These are phyloP conservation scores for Orthosia incerta DNA, from an alignment of 2,888 invertebrate genomes.

Conservation along the genomic window DNA sequence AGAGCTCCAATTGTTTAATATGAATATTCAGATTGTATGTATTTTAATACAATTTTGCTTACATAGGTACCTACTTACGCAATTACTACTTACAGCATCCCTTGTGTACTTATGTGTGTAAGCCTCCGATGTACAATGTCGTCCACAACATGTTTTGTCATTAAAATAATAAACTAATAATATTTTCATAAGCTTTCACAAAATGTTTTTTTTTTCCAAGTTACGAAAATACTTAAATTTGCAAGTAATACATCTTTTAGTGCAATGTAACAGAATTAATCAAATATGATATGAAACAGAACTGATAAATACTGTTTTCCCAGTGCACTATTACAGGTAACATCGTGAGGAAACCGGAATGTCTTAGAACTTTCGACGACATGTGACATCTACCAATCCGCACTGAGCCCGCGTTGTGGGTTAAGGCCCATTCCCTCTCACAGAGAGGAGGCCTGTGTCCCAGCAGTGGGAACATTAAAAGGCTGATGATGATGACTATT, in stretches of 20 bases:
- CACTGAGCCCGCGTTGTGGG: too few species aligned
- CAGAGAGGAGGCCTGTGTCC: too few species aligned
- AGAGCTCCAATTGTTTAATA: conserved; percentile 55
- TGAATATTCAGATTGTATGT: conserved; percentile 21
- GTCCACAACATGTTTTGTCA: background rate
- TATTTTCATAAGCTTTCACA: background rate
- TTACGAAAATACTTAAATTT: background rate
- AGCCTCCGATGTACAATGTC: background rate
- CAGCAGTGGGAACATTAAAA: too few species aligned
- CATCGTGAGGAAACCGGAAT: too few species aligned
- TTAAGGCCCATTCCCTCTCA: too few species aligned
- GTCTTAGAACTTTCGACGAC: too few species aligned
- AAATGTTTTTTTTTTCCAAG: background rate
- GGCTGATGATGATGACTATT: too few species aligned
- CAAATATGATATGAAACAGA: too few species aligned
- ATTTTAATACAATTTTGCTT: too few species aligned
- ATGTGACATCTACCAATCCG: too few species aligned
- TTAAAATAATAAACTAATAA: background rate
- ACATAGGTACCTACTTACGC: conserved; percentile 25
- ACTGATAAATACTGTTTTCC: too few species aligned
- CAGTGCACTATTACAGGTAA: too few species aligned
- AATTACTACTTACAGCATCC: conserved; percentile 59
- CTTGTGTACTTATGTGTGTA: conserved; percentile 42
- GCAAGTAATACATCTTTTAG: background rate
- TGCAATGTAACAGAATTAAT: background rate